Conservation (phyloP, 37 sponge, comb jelly and placozoan genomes). For the Ianthella basta region DNA sequence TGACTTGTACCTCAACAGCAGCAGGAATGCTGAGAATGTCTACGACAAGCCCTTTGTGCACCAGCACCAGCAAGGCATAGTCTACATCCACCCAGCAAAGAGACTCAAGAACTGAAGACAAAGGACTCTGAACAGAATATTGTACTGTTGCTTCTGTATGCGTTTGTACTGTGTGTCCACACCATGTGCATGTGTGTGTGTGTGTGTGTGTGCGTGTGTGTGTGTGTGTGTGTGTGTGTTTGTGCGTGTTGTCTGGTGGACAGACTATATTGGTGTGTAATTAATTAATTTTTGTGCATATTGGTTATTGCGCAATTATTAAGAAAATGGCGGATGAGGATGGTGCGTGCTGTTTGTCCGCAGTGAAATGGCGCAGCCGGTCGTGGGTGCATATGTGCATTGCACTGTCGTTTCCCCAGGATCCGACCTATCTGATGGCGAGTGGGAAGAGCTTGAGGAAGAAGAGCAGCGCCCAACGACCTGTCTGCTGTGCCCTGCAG, state of each 20-base stretch:
- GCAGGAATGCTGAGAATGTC: background rate
- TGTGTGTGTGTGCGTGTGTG: constrained; percentile 9
- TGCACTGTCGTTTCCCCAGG: background rate
- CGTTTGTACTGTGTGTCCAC: background rate
- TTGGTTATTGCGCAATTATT: too few relatives aligned
- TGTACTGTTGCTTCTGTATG: background rate
- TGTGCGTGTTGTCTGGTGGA: background rate
- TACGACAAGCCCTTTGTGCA: constrained; percentile 63
- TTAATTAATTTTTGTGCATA: too few relatives aligned
- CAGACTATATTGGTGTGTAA: background rate
- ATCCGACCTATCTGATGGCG: constrained; percentile 24
- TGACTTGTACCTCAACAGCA: too few relatives aligned
- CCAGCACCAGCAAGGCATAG: constrained; percentile 79
- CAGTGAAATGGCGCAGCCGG: too few relatives aligned
- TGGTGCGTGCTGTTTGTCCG: too few relatives aligned
- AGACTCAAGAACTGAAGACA: constrained; percentile 40
- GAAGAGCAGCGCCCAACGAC: background rate
- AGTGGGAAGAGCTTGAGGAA: constrained; percentile 54
- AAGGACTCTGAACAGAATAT: background rate
- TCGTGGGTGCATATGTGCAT: background rate
- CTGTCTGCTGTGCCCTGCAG: constrained; percentile 56
- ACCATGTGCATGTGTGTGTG: background rate
- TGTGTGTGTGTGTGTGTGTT: background rate
- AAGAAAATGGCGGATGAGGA: too few relatives aligned
- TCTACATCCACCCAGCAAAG: constrained; percentile 62